Base-by-base conservation (phyloP, 2,797 vertebrate genomes). In the Gobio occitaniae region DNA sequence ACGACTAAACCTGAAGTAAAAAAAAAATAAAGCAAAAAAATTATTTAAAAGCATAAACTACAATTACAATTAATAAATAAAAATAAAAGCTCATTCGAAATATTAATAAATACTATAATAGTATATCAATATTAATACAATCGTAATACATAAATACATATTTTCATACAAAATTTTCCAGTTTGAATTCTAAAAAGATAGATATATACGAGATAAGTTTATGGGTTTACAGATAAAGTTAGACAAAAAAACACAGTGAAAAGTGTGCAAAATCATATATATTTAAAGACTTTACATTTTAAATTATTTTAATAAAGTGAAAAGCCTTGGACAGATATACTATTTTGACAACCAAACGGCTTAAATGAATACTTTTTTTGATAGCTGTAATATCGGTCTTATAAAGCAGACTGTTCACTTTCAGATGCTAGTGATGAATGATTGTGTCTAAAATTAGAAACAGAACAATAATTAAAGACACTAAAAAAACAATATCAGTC, bases 391-490 rank as follows among this genome's bases (percentile, higher is more conserved):
- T 21, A 8, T n/a, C 38, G 4, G 8, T 38, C 16, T 69, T 38
- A 76, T 9, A 76, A 56, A 15, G 32, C 52, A 76, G 74, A 77
- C 38, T n/a, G 32, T 36, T 41, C 74, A n/a, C 21, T 59, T 59
- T 16, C 29, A 65, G 74, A 76, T 77, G 19, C 32, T 6, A 61
- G 13, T 29, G n/a, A 78, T 61, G 54, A n/a, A 3, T 15, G 17
- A 54, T 75, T 54, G 74, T 54, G 29, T 75, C 50, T 54, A 36
- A 38, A 36, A 76, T 21, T n/a, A 54, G 17, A 36, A 75, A 54
- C 25, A 21, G 3, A 12, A 52, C 50, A 56, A 56, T 38, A 38
- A 54, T 54, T 75, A 52, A 48, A 48, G n/a, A 54, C 48, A 63
- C 5, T 10, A 15, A 77, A 21, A 75, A 52, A 29, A 48, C 71